Conservation (phyloP, 2,113 vertebrate genomes). For the Neogale vison region DNA sequence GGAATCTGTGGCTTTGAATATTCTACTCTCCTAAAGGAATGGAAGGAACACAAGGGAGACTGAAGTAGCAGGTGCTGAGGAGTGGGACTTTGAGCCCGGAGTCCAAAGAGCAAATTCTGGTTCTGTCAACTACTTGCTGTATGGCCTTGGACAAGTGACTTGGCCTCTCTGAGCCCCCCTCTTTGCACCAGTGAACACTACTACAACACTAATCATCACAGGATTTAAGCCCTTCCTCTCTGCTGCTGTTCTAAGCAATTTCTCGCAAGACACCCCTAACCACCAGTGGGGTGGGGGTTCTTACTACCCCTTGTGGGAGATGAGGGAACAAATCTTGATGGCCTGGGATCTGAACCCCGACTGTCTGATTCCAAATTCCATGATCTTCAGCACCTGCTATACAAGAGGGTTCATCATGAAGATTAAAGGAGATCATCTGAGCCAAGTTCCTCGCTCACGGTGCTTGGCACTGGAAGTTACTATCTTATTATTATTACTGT, state of each 20-base stretch:
- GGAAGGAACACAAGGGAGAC: not conserved
- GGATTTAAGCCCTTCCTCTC: not conserved
- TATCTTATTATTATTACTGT: accelerated
- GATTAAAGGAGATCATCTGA: not conserved
- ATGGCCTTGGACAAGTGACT: not conserved
- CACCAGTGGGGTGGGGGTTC: not conserved
- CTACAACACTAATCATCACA: not conserved
- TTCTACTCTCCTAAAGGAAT: not conserved
- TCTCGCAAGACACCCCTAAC: not conserved
- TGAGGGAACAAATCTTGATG: accelerated
- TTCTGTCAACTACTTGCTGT: not conserved
- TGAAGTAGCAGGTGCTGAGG: accelerated
- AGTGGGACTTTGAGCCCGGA: not conserved
- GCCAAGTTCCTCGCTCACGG: not conserved
- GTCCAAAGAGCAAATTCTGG: not conserved
- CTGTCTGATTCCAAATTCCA: accelerated
- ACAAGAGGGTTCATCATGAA: too few species aligned
- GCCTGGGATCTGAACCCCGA: not conserved
- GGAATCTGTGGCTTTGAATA: not conserved
- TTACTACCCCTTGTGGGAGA: not conserved
- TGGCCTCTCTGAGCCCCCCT: not conserved
- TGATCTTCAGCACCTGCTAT: too few species aligned
- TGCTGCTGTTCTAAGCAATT: not conserved
- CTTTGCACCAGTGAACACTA: too few species aligned
- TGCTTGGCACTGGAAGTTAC: not conserved